Evolutionary conservation across 2,797 vertebrate genomes (phyloP).

Genomic region (Leptatherina wallacei): DNA sequence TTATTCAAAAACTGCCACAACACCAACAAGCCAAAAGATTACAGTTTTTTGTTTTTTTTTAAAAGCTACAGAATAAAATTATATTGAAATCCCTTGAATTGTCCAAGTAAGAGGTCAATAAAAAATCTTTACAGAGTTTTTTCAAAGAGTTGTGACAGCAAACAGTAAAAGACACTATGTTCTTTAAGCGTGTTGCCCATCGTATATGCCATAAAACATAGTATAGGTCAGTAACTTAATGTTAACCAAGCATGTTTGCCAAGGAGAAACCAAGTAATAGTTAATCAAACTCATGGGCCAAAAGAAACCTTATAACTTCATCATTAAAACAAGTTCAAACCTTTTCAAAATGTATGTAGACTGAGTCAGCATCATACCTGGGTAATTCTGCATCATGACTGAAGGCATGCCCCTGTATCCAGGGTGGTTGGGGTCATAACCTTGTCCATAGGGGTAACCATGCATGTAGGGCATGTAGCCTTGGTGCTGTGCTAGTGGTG

Average conservation of each 20-base stretch:
- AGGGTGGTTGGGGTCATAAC: slow-evolving; percentile 93
- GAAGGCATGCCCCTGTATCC: slow-evolving; percentile 93
- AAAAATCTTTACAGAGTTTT: neutral
- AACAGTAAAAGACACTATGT: neutral
- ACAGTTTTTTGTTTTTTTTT: too few species aligned
- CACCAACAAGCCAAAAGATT: neutral
- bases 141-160: neutral
- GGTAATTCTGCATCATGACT: slow-evolving; percentile 98
- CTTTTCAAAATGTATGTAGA: neutral
- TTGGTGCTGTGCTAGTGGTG: slow-evolving; percentile 93
- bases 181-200: neutral
- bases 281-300: neutral
- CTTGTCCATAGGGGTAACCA: slow-evolving; percentile 94
- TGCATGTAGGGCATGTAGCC: slow-evolving; percentile 97
- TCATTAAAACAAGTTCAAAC: neutral
- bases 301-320: neutral
- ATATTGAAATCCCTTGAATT: too few species aligned
- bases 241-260: neutral
- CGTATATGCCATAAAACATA: neutral
- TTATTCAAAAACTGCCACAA: neutral
- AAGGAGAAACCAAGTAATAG: neutral
- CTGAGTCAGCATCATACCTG: slow-evolving; percentile 82
- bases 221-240: neutral
- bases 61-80: too few species aligned
- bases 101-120: too few species aligned